Evolutionary conservation across 2,888 invertebrate species (phyloP).

Genomic region (Pseudococcus viburni): DNA sequence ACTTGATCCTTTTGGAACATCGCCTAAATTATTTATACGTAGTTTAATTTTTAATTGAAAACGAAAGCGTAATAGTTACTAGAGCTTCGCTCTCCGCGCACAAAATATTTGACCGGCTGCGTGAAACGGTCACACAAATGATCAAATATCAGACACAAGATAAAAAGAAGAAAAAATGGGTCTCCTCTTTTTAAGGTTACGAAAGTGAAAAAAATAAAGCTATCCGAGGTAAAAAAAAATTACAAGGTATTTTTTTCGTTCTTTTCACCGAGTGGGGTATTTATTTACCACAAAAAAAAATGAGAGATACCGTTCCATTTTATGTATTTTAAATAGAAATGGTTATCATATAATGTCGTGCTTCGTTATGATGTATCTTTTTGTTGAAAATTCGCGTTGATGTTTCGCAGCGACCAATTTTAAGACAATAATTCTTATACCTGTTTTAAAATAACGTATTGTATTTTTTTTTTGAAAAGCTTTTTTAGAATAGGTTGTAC

Average conservation of each 20-base stretch:
- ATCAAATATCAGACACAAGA: neutral
- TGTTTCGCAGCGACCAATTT: constrained; percentile 11
- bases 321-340: constrained; percentile 14
- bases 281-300: neutral
- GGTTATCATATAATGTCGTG: neutral
- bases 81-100: neutral
- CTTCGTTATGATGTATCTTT: neutral
- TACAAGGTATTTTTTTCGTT: constrained; percentile 5
- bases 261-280: neutral
- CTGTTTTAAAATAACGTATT: neutral
- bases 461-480: neutral
- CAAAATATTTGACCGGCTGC: neutral
- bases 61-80: constrained; percentile 19
- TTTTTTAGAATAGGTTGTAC: too few relatives aligned
- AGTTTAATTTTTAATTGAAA: constrained; percentile 10
- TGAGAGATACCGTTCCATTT: neutral
- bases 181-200: constrained; percentile 10
- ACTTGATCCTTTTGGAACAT: neutral
- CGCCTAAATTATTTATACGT: constrained; percentile 30
- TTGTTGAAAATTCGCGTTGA: neutral
- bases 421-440: neutral
- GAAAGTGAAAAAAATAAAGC: neutral
- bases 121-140: neutral
- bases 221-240: neutral
- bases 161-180: neutral